Base-by-base conservation (phyloP, 1,140 invertebrate genomes). In the Coenobita brevimanus region DNA sequence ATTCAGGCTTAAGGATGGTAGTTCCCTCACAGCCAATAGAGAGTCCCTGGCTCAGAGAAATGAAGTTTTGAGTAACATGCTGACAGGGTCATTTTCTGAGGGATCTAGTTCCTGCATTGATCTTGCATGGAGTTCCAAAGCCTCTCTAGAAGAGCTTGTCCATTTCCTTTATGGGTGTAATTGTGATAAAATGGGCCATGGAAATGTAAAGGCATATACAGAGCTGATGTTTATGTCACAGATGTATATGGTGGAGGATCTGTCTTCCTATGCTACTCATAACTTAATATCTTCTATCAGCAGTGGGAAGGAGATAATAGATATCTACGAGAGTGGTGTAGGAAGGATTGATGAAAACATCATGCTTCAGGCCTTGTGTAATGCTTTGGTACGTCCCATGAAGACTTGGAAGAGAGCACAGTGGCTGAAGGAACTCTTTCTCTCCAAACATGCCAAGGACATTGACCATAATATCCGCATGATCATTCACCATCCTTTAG, bases 401-500 rank as follows among this genome's bases (percentile, higher is more conserved):
- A 87, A 87, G 46, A 87, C 84, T 13, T 87, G 84, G 84, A 87
- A 87, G 30, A 69, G 84, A 64, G 84, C 84, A 4, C 62, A 46
- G 13, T 87, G 84, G 84, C 36, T 87, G 3, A 87, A 87, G 54
- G 84, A 80, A 21, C 62, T 87, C 17, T 87, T 87, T 21, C 76
- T 80, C 60, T 87, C 84, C 2, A 54, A 43, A 17, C 84, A 87
- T 41, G 54, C 84, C 2, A 21, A 71, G 15, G 84, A 87, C 64
- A 87, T 87, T 30, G 76, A 87, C 21, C 76, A 87, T 41, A 87
- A 87, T 60, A 87, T 87, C n/a, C 84, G 84, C 27, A 80, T 87
- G 76, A 80, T 87, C 41, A 27, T 87, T 38, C 76, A 78, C 36
- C 78, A 87, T 41, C 84, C 84, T n/a, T 38, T 87, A 3, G 76